Base-by-base conservation (phyloP, 1,140 invertebrate species). In the Micrasema minimum region DNA sequence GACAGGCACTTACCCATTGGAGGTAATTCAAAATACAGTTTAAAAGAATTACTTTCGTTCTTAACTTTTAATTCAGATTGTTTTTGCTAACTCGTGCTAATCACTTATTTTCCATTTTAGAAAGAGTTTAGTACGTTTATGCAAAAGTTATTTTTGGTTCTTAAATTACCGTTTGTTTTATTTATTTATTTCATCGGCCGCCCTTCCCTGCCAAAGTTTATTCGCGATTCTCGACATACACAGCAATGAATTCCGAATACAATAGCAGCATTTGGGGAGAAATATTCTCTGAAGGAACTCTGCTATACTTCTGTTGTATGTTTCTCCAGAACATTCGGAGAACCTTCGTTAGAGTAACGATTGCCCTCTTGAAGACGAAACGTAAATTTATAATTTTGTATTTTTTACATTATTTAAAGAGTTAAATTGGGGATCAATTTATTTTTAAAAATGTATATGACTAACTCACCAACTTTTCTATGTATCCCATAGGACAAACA, bases 261-360 rank as follows among this genome's bases (percentile, higher is more conserved):
- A 81, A 81, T 81, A 78, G 79, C 77, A 72, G 74, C 77, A 76
- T 77, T 79, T 79, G 77, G 77, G 69, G 43, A 71, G 73, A 69
- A 75, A 72, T 69, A 72, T 75, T 72, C 69, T 46, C 48, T 37
- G 50, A 48, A 7, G 22, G 59, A 55, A 18, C 26, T 20, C 51
- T 12, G 46, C 22, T 23, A 12, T 11, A 59, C 14, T 38, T 7
- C 22, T 59, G 38, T 59, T 41, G 11, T 38, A 16, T 18, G 14
- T 18, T 35, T 2, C 22, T 12, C 10, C 20, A 12, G 23, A 45
- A 14, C 18, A 16, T 14, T 12, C 53, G 10, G 9, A 35, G 26
- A 9, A 16, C 16, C 16, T 59, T 41, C 55, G 55, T 59, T 59
- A 22, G 16, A 22, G 16, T 22, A 59, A 38, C 55, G 35, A 41